Conservation (phyloP, 1,140 invertebrate genomes). For the Rhynchophorus ferrugineus region DNA sequence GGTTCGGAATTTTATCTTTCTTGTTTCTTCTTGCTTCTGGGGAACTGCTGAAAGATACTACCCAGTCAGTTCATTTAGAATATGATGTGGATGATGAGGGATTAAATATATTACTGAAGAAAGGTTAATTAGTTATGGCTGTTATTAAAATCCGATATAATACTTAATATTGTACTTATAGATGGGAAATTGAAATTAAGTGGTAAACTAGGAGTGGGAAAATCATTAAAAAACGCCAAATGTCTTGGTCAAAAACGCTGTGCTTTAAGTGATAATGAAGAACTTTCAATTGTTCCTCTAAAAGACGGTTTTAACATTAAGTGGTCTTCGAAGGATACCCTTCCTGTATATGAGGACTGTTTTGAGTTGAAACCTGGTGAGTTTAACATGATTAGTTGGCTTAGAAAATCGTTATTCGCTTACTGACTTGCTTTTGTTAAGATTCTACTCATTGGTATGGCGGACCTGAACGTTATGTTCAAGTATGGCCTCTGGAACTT, state of each 20-base stretch:
- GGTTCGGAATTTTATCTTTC: too few species aligned
- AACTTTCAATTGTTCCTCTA: constrained; percentile 3
- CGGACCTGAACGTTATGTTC: constrained; percentile 15
- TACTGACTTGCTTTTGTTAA: background rate
- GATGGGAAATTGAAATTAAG: background rate
- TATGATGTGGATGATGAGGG: background rate
- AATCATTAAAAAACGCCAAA: constrained; percentile 1
- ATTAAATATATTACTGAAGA: background rate
- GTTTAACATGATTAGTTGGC: background rate
- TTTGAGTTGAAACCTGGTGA: constrained; percentile 13
- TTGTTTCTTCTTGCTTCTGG: too few species aligned
- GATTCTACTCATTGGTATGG: constrained; percentile 20
- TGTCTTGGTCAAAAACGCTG: constrained; percentile 4
- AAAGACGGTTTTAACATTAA: constrained; percentile 15
- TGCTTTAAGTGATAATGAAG: background rate
- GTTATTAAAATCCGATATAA: background rate
- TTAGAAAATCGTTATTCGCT: background rate
- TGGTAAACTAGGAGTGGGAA: constrained; percentile 6
- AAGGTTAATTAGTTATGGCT: background rate
- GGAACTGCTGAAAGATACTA: background rate
- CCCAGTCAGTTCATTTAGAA: background rate
- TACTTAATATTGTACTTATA: constrained; percentile 5
- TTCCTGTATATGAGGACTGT: constrained; percentile 13
- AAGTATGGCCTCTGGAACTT: constrained; percentile 56
- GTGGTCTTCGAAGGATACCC: constrained; percentile 9